Evolutionary conservation across 2,888 invertebrate species (phyloP).

Genomic region (Hydropsyche betteni): DNA sequence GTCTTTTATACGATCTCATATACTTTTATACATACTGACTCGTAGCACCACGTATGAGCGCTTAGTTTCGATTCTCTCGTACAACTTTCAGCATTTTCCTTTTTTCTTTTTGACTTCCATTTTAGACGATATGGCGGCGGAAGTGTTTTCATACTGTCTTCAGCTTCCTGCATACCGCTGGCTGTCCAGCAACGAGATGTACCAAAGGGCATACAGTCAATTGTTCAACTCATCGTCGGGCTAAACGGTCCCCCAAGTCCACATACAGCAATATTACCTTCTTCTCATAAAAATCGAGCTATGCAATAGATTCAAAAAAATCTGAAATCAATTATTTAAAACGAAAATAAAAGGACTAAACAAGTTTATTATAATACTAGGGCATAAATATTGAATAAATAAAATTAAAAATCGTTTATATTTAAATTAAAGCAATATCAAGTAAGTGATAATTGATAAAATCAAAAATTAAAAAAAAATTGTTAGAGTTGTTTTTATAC

Average conservation of each 20-base stretch:
- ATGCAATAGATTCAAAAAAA: conserved; percentile 19
- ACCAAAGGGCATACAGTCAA: conserved; percentile 41
- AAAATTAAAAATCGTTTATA: too few relatives aligned
- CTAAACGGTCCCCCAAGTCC: conserved; percentile 1
- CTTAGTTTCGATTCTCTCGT: too few relatives aligned
- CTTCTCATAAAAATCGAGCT: conserved; percentile 13
- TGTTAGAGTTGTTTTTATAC: conserved; percentile 35
- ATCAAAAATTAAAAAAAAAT: conserved; percentile 21
- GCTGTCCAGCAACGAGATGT: conserved; percentile 41
- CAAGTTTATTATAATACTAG: background rate
- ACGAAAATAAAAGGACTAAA: background rate
- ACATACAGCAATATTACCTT: conserved; percentile 10
- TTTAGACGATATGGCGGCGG: conserved; percentile 35
- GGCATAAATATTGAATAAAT: too few relatives aligned
- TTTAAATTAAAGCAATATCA: conserved; percentile 35
- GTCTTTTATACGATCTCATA: too few relatives aligned
- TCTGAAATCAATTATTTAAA: background rate
- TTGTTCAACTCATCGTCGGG: conserved; percentile 31
- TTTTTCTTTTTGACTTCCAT: conserved; percentile 10
- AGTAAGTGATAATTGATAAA: conserved; percentile 32
- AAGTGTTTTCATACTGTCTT: conserved; percentile 31
- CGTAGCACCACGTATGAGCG: too few relatives aligned
- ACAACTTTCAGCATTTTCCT: background rate
- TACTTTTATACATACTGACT: too few relatives aligned
- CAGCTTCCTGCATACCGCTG: conserved; percentile 38